Evolutionary conservation across 2,113 vertebrate species (phyloP).

Genomic region (Sinosuthora webbiana): DNA sequence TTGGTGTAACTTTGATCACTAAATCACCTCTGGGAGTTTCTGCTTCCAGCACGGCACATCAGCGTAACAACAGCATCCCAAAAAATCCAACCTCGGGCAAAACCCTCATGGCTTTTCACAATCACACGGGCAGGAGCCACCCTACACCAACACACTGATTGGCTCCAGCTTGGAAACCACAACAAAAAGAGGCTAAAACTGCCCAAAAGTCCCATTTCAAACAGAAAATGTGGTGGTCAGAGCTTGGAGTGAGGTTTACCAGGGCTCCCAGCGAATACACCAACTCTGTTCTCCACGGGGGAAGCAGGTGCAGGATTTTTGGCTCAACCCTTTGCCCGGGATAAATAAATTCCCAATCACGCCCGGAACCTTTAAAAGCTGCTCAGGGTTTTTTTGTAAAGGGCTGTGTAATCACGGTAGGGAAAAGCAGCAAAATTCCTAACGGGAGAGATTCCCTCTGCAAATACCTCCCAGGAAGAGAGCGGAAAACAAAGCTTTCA

Average conservation of each 20-base stretch:
- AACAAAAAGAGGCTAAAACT: background rate
- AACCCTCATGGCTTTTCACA: background rate
- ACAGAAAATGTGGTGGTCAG: rapidly evolving
- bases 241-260: background rate
- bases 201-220: background rate
- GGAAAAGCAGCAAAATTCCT: background rate
- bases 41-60: background rate
- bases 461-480: background rate
- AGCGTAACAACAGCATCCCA: rapidly evolving
- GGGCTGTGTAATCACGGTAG: background rate
- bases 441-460: background rate
- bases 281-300: rapidly evolving
- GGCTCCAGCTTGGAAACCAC: background rate
- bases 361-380: background rate
- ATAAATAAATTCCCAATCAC: background rate
- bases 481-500: background rate
- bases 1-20: background rate
- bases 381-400: background rate
- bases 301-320: background rate
- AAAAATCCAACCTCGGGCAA: background rate
- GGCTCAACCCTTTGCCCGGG: background rate
- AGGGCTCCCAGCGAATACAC: rapidly evolving
- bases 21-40: background rate
- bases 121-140: background rate
- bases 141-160: background rate